Base-by-base conservation (phyloP, 23 tunicate species). In the Ciona savignyi region DNA sequence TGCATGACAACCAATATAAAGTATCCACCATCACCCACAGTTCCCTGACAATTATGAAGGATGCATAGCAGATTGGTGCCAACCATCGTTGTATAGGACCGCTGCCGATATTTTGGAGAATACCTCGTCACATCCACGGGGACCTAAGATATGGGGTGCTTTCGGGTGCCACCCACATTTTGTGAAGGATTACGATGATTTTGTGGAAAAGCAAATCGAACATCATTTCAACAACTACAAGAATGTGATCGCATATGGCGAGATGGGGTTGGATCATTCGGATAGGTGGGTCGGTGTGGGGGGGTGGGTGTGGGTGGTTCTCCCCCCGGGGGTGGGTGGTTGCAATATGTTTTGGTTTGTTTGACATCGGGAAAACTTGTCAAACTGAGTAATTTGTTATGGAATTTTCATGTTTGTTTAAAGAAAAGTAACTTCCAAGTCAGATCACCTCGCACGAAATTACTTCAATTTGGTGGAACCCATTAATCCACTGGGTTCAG, bases 111-210 rank as follows among this genome's bases (percentile, higher is more conserved):
- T 80, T 23, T 56, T 82, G 3, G 66, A 51, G 22, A 35, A 51
- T 3, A 6, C 56, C 9, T 42, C 56, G 11, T 42, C 15, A 9
- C 35, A 51, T 1, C 22, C 25, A 29, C 27, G 31, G 6, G 60
- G 68, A 11, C 68, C 60, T 67, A 75, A 74, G 32, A 34, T 86
- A 19, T 80, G 86, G 86, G 86, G 73, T 1, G 84, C 86, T 11
- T 80, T 86, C 68, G 93, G 93, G 2, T 80, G 86, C 66, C 93
- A 86, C 51, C 93, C 93, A 1, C 93, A 86, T 64, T 72, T 74
- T 63, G 93, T 82, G 3, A 23, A 23, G 4, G 62, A 42, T 24
- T 86, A 86, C 76, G 65, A 68, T 25, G 81, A 76, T 4, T 71
- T 33, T 15, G 78, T 80, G 1, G 93, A 86, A 34, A 76, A 82